Conservation (phyloP, 2,113 vertebrate species). For the Heterochromis multidens region DNA sequence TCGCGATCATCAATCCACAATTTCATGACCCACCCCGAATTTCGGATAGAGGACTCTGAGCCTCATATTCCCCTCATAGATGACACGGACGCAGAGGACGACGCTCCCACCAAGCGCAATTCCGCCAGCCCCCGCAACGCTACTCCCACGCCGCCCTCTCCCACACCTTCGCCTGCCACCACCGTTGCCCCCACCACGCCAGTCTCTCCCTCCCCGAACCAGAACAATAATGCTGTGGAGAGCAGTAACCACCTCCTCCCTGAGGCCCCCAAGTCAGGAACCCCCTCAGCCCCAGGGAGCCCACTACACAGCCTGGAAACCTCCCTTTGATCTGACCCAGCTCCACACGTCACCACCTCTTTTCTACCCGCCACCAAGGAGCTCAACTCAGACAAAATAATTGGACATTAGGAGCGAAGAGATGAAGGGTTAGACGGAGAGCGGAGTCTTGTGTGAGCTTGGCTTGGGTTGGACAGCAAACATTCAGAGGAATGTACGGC, state of each 20-base stretch:
- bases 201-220: conserved; percentile 87
- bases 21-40: conserved; percentile 99
- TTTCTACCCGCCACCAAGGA: conserved; percentile 53
- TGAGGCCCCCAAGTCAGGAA: conserved; percentile 90
- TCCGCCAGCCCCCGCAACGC: conserved; percentile 81
- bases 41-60: conserved; percentile 99
- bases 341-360: conserved; percentile 43
- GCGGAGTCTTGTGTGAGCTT: conserved; percentile 77
- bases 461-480: conserved; percentile 89
- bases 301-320: conserved; percentile 99
- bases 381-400: conserved; percentile 52
- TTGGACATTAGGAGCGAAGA: conserved; percentile 35
- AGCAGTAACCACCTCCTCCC: conserved; percentile 92
- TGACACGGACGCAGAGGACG: conserved; percentile 97
- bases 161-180: conserved; percentile 78
- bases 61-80: conserved; percentile 98
- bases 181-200: conserved; percentile 63
- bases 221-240: conserved; percentile 99
- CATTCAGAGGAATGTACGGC: conserved; percentile 93
- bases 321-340: conserved; percentile 91
- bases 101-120: conserved; percentile 96
- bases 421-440: conserved; percentile 28
- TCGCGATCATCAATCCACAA: conserved; percentile 98
- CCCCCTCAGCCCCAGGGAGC: conserved; percentile 91
- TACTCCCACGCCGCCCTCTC: conserved; percentile 83